Percentiles rank a stretch among this genome's conserved stretches.
phyloP scores from a whole-genome alignment of 2,888 invertebrate genomes.

The Sinohyriopsis cumingii region DNA sequence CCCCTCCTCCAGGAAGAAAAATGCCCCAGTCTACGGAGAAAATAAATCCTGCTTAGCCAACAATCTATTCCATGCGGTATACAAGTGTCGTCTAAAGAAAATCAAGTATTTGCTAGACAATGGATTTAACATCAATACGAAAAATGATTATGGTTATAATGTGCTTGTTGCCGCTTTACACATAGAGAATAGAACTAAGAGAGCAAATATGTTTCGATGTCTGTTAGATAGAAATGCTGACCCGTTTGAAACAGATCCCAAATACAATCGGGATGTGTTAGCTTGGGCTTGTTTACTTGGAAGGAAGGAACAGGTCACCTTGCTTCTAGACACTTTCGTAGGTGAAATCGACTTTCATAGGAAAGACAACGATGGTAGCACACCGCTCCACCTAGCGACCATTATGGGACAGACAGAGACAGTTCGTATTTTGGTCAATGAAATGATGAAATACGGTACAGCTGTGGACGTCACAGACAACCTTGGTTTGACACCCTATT shows the following conservation, averaged over 20 bases:
- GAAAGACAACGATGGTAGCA: slow-evolving; percentile 58
- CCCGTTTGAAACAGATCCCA: slow-evolving; percentile 42
- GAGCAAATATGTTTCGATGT: slow-evolving; percentile 56
- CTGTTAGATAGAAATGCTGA: slow-evolving; percentile 56
- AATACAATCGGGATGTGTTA: slow-evolving; percentile 48
- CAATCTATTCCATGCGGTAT: slow-evolving; percentile 49
- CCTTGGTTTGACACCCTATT: slow-evolving; percentile 63
- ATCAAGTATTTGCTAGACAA: slow-evolving; percentile 52
- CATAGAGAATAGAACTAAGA: slow-evolving; percentile 48
- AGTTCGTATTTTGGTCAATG: slow-evolving; percentile 47
- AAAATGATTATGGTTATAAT: slow-evolving; percentile 57
- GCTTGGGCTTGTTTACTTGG: slow-evolving; percentile 60
- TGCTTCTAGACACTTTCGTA: slow-evolving; percentile 49
- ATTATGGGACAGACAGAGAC: slow-evolving; percentile 47
- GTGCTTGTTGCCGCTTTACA: slow-evolving; percentile 59
- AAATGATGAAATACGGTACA: slow-evolving; percentile 54
- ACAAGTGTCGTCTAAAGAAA: slow-evolving; percentile 46
- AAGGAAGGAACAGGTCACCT: slow-evolving; percentile 41
- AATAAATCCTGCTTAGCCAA: slow-evolving; percentile 39
- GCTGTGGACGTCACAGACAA: slow-evolving; percentile 63
- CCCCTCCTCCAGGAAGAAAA: slow-evolving; percentile 3
- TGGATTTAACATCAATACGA: slow-evolving; percentile 48
- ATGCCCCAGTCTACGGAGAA: slow-evolving; percentile 24
- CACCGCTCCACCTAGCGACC: slow-evolving; percentile 63
- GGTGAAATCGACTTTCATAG: slow-evolving; percentile 62